Conservation (phyloP, 2,888 invertebrate species). For the Agonopterix arenella region DNA sequence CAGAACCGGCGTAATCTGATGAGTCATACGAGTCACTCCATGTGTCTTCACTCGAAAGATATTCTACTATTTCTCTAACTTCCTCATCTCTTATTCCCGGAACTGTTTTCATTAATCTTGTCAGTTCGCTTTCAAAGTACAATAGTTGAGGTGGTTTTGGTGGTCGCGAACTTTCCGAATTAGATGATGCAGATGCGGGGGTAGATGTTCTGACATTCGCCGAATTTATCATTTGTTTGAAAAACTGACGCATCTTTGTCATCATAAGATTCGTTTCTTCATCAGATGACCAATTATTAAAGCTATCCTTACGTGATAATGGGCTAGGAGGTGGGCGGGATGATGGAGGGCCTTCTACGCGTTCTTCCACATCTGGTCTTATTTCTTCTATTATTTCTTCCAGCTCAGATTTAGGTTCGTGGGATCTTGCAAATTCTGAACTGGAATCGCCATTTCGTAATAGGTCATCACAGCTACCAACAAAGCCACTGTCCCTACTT, state of each 20-base stretch:
- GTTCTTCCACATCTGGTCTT: slow-evolving; percentile 71
- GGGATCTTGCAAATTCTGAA: slow-evolving; percentile 69
- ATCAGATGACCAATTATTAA: slow-evolving; percentile 96
- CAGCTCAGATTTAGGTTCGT: slow-evolving; percentile 73
- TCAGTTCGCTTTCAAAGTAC: slow-evolving; percentile 93
- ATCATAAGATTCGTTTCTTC: slow-evolving; percentile 97
- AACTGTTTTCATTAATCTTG: slow-evolving; percentile 94
- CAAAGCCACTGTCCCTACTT: slow-evolving; percentile 91
- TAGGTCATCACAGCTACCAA: slow-evolving; percentile 92
- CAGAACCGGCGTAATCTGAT: slow-evolving; percentile 93
- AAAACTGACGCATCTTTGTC: slow-evolving; percentile 95
- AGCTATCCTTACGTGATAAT: slow-evolving; percentile 90
- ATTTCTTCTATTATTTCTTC: slow-evolving; percentile 79
- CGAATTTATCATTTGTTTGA: slow-evolving; percentile 91
- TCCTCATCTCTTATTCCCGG: slow-evolving; percentile 94
- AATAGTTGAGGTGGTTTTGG: slow-evolving; percentile 90
- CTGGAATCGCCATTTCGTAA: slow-evolving; percentile 79
- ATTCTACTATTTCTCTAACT: slow-evolving; percentile 94
- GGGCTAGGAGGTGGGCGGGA: slow-evolving; percentile 73
- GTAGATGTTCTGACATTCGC: slow-evolving; percentile 73
- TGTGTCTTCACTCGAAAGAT: slow-evolving; percentile 93
- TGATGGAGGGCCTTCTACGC: slow-evolving; percentile 66
- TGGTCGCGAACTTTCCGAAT: slow-evolving; percentile 78
- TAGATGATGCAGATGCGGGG: slow-evolving; percentile 64
- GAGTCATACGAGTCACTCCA: slow-evolving; percentile 97